Conservation (phyloP, 2,888 invertebrate species). For the Hydropsyche betteni region DNA sequence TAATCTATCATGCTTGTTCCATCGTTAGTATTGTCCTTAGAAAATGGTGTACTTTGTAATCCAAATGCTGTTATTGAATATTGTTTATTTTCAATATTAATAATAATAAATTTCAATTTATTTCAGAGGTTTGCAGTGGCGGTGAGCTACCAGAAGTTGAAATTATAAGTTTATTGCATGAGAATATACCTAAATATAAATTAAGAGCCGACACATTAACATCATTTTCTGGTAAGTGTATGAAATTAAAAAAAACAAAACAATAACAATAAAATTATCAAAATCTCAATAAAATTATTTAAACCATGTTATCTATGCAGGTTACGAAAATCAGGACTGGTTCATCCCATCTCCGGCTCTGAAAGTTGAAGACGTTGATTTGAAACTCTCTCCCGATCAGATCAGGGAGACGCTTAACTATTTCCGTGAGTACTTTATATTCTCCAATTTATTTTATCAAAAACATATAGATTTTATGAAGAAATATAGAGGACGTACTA, state of each 20-base stretch:
- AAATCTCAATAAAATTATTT: neutral
- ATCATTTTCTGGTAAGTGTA: conserved; percentile 81
- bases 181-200: conserved; percentile 93
- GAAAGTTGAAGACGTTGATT: conserved; percentile 75
- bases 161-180: conserved; percentile 92
- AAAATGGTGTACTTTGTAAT: no score
- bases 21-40: no score
- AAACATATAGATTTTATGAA: conserved; percentile 24
- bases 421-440: conserved; percentile 82
- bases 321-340: conserved; percentile 94
- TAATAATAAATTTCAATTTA: conserved; percentile 39
- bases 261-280: neutral
- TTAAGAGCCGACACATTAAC: conserved; percentile 94
- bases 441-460: conserved; percentile 6
- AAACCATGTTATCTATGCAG: conserved; percentile 59
- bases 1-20: no score
- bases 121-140: conserved; percentile 90
- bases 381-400: conserved; percentile 90
- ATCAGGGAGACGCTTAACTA: conserved; percentile 96
- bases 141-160: conserved; percentile 95
- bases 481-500: conserved; percentile 17
- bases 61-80: neutral
- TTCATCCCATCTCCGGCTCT: conserved; percentile 90
- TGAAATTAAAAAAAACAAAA: neutral
- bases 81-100: neutral